Base-by-base conservation (phyloP, 2,888 invertebrate species). In the Sesia bembeciformis region DNA sequence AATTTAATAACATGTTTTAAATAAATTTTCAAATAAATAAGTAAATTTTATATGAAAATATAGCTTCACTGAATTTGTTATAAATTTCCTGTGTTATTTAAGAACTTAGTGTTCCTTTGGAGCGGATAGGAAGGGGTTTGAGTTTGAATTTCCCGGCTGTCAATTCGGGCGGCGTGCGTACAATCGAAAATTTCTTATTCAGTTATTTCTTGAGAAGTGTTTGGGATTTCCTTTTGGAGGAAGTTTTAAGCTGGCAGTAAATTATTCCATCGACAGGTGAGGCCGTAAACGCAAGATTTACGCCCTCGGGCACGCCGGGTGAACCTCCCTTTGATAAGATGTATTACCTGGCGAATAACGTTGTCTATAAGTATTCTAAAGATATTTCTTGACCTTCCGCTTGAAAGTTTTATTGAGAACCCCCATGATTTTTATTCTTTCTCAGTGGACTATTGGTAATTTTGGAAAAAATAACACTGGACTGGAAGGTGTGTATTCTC, bases 251-350 rank as follows among this genome's bases (percentile, higher is more conserved):
- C 83, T 76, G 71, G 81, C 81, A 84, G 84, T 89, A 89, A 88
- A 89, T 89, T 89, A 88, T 87, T 85, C 84, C 74, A 80, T 86
- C 84, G 88, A 87, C 88, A 89, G 88, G 88, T 88, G 81, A 84
- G 84, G 85, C 82, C 80, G 88, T 88, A 85, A 86, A 87, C 84
- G 86, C 74, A 85, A 88, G 88, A 89, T 89, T 88, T 89, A 89
- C 85, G 85, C 81, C 76, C 70, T 74, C 72, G 78, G 84, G 78
- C 77, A 74, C 78, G 70, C 70, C 78, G 80, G 79, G 78, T 69
- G 78, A 76, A 71, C 74, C 71, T 74, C 77, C 80, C 79, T 76
- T 54, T 80, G 86, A 84, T 88, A 86, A 86, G 84, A 84, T 84
- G 85, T 87, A 86, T 84, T 82, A 81, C 83, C 73, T 70, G 72